These are phyloP conservation scores for Echinops telfairi DNA, from an alignment of 2,113 vertebrate genomes.

Conservation along the genomic window DNA sequence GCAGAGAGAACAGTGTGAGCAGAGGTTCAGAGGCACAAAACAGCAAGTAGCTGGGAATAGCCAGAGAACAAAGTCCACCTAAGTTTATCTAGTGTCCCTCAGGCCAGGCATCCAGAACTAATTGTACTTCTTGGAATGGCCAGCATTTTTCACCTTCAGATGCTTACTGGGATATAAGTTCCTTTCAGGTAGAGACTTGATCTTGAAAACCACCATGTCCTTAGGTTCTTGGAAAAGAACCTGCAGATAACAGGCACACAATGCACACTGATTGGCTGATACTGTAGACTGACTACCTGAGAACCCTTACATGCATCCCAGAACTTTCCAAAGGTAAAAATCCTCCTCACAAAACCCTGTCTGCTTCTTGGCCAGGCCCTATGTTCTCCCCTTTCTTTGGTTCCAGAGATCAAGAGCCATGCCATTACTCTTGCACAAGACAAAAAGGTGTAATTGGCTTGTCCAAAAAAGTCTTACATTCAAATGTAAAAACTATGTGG, in stretches of 20 bases:
- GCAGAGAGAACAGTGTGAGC: neutral
- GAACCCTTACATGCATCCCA: neutral
- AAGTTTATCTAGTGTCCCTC: neutral
- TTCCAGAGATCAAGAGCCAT: neutral
- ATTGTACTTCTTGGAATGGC: neutral
- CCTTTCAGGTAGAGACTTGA: neutral
- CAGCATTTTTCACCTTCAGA: neutral
- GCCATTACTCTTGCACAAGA: neutral
- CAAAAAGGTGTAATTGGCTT: neutral
- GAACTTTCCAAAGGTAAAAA: neutral
- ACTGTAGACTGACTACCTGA: accelerated
- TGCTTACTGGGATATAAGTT: neutral
- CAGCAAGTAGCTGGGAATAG: too few species aligned
- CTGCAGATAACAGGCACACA: neutral
- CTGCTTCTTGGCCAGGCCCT: neutral
- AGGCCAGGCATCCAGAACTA: neutral
- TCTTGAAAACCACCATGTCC: neutral
- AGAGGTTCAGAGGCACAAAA: neutral
- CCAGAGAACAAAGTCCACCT: neutral
- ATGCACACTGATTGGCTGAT: neutral
- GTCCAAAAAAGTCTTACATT: neutral
- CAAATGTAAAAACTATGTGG: neutral
- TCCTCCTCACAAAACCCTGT: neutral
- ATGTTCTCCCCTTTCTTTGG: neutral
- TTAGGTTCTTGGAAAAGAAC: neutral